Percentiles rank a stretch among this genome's conserved stretches.
Conservation (phyloP, 2,888 invertebrate species). For the Spatulosminthurus flaviceps region DNA sequence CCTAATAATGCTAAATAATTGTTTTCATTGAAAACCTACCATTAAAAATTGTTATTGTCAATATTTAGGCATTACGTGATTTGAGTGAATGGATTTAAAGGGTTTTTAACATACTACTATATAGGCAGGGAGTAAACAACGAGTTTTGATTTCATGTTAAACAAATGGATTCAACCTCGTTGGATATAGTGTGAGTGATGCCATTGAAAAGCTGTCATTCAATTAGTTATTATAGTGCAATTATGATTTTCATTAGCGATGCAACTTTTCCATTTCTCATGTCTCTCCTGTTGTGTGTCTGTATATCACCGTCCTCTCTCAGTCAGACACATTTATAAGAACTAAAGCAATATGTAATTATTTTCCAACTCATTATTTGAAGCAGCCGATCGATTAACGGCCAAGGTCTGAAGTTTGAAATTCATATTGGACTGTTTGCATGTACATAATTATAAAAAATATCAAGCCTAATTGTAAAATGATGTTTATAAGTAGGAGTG, state of each 20-base stretch:
- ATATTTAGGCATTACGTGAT: neutral
- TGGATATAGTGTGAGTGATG: neutral
- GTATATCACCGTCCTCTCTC: too few relatives aligned
- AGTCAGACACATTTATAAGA: neutral
- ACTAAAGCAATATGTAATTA: neutral
- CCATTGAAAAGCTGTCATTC: slow-evolving; percentile 7
- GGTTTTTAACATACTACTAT: neutral
- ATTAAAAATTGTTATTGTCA: slow-evolving; percentile 5
- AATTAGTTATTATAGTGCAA: slow-evolving; percentile 18
- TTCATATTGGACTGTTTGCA: neutral
- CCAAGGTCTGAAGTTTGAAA: neutral
- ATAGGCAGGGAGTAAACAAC: neutral
- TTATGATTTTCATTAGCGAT: slow-evolving; percentile 12
- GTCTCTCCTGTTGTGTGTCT: neutral
- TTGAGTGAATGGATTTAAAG: neutral
- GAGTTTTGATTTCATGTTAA: neutral
- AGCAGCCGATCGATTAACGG: neutral
- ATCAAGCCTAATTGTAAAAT: slow-evolving; percentile 3
- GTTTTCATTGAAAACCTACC: neutral
- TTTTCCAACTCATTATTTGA: neutral
- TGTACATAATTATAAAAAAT: neutral
- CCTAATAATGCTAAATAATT: neutral
- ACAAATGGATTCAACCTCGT: slow-evolving; percentile 18
- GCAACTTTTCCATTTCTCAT: neutral
- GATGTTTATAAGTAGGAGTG: neutral